Evolutionary conservation across 1,140 invertebrate genomes (phyloP).

Genomic region (Centruroides vittatus): DNA sequence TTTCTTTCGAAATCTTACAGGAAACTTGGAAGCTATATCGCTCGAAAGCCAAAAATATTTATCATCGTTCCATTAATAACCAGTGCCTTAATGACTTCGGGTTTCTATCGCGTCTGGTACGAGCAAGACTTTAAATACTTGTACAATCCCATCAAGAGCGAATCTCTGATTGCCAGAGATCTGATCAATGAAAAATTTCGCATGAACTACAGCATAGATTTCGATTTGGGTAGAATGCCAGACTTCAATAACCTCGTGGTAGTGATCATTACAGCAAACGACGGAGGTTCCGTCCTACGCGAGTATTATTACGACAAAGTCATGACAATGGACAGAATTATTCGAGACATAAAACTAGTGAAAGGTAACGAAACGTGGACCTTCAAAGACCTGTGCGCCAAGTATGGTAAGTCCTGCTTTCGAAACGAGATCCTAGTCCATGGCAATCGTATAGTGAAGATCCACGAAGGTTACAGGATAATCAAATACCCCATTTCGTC

Average conservation of each 20-base stretch:
- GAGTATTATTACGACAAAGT: conserved; percentile 61
- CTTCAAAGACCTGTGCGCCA: conserved; percentile 64
- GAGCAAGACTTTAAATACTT: conserved; percentile 83
- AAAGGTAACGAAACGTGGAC: not conserved
- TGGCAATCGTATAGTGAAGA: conserved; percentile 58
- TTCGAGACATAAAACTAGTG: conserved; percentile 51
- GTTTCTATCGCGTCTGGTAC: conserved; percentile 23
- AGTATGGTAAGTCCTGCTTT: conserved; percentile 64
- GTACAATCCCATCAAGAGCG: conserved; percentile 68
- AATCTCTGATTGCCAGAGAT: conserved; percentile 48
- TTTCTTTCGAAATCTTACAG: no score
- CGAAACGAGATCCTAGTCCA: conserved; percentile 68
- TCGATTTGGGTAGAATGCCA: not conserved
- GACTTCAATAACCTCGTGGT: conserved; percentile 25
- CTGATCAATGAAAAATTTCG: conserved; percentile 43
- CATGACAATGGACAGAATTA: conserved; percentile 50
- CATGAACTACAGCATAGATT: conserved; percentile 1
- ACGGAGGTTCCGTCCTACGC: conserved; percentile 60
- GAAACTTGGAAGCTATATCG: no score
- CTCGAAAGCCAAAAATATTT: no score
- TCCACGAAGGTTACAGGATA: conserved; percentile 51
- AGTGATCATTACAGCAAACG: conserved; percentile 43
- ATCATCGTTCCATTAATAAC: no score
- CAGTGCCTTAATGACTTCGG: no score
- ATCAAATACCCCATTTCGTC: conserved; percentile 76